Base-by-base conservation (phyloP, 2,113 vertebrate genomes). In the Carassius gibelio region DNA sequence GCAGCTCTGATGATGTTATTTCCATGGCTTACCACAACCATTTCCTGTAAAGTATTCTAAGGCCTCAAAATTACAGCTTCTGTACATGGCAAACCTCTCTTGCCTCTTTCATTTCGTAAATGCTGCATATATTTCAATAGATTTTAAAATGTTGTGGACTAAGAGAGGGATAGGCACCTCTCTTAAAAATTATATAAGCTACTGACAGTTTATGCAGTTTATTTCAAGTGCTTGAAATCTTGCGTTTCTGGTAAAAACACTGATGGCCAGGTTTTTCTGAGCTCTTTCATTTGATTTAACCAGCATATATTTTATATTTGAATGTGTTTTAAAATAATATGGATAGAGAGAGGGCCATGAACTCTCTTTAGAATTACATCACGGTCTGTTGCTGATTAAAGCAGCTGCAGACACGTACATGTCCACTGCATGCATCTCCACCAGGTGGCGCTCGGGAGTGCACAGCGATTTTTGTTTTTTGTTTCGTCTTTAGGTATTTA, bases 1-100 rank as follows among this genome's bases (percentile, higher is more conserved):
- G 85, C 80, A 88, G 86, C 78, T 84, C 71, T 90, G 80, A 78
- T 84, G 91, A 76, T 76, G 75, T 91, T 38, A 92, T 91, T 93
- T 93, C 92, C 91, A 88, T 86, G 92, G 91, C 81, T 93, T 85
- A 92, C 94, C 94, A 90, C 93, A 95, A 87, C 88, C 89, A 93
- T 94, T 94, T 94, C 94, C 93, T 94, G 91, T 89, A 14, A 92
- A 91, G 92, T 91, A 92, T 93, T 90, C 92, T 87, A 82, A 92
- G 93, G 74, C 88, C 89, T 89, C 91, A 87, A 91, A 94, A 92
- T 93, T 91, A 92, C 91, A 93, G 91, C 86, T 86, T 90, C 15
- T 85, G 75, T 81, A 50, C 89, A 89, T 4, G 75, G 80, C 72
- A 23, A 42, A 82, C 83, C 62, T 88, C 50, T 11, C 19, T 66